Evolutionary conservation across 2,888 invertebrate genomes (phyloP).

Genomic region (Dicyrtoma fusca): DNA sequence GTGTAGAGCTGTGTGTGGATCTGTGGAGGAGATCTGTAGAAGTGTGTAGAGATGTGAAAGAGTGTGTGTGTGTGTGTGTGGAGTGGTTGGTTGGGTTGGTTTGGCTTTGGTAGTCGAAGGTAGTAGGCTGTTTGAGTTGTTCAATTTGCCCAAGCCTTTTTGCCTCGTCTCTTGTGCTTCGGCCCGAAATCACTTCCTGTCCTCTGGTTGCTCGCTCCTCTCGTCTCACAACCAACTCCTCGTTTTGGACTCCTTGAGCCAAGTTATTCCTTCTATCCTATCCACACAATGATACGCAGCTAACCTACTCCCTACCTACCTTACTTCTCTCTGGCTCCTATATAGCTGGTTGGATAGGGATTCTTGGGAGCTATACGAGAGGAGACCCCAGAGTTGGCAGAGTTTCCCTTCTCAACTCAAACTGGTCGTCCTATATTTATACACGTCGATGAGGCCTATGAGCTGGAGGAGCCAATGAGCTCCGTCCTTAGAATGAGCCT

Average conservation of each 20-base stretch:
- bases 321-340: slow-evolving; percentile 1
- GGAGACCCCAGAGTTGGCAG: slow-evolving; percentile 5
- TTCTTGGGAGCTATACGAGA: background rate
- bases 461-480: slow-evolving; percentile 44
- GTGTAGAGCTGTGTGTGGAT: too few relatives aligned
- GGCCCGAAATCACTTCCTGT: slow-evolving; percentile 24
- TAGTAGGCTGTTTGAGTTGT: too few relatives aligned
- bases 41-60: too few relatives aligned
- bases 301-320: background rate
- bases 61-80: too few relatives aligned
- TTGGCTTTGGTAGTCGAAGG: too few relatives aligned
- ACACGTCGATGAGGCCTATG: slow-evolving; percentile 45
- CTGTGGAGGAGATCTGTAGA: too few relatives aligned
- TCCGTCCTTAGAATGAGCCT: slow-evolving; percentile 38
- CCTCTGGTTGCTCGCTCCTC: background rate
- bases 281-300: too few relatives aligned
- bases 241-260: background rate
- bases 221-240: background rate
- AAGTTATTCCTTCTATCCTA: background rate
- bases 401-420: slow-evolving; percentile 15
- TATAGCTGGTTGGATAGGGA: slow-evolving; percentile 4
- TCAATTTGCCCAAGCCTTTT: background rate
- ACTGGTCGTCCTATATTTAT: slow-evolving; percentile 36
- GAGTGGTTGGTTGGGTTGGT: too few relatives aligned
- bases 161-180: slow-evolving; percentile 16